Percentiles rank a stretch among this genome's conserved stretches.
Conservation (phyloP, 2,113 vertebrate genomes). For the Oncorhynchus kisutch region DNA sequence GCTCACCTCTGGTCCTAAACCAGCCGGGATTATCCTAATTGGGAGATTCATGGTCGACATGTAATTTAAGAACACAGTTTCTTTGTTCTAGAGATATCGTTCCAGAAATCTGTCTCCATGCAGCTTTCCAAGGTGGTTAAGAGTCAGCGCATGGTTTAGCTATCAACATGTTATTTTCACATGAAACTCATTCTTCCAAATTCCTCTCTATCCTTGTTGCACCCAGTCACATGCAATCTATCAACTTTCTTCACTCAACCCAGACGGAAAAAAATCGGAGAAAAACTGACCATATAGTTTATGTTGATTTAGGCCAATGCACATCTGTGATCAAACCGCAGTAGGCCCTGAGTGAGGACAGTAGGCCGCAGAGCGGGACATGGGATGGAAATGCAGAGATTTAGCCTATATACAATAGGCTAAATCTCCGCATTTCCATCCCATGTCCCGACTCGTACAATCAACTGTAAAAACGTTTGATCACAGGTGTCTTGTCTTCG, state of each 20-base stretch:
- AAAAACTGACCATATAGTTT: too few species aligned
- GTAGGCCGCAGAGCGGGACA: too few species aligned
- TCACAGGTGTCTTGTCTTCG: too few species aligned
- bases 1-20: slow-evolving; percentile 9
- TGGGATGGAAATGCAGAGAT: too few species aligned
- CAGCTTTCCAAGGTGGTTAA: background rate
- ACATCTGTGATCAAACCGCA: too few species aligned
- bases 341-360: too few species aligned
- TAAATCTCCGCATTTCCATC: too few species aligned
- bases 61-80: slow-evolving; percentile 11
- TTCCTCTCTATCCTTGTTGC: background rate
- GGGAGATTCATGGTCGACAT: slow-evolving; percentile 1
- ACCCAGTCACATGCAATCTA: slow-evolving; percentile 6
- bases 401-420: too few species aligned
- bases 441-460: too few species aligned
- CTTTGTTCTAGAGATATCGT: background rate
- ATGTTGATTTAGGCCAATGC: too few species aligned
- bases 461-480: too few species aligned
- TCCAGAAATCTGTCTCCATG: too few species aligned
- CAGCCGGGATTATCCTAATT: slow-evolving; percentile 18
- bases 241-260: background rate
- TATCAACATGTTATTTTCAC: background rate
- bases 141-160: background rate
- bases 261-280: background rate
- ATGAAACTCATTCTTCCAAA: background rate